A percentile compares a stretch with the other conserved stretches of the same genome.
phyloP scores from a whole-genome alignment of 2,113 vertebrate genomes.

The Eurypyga helias region DNA sequence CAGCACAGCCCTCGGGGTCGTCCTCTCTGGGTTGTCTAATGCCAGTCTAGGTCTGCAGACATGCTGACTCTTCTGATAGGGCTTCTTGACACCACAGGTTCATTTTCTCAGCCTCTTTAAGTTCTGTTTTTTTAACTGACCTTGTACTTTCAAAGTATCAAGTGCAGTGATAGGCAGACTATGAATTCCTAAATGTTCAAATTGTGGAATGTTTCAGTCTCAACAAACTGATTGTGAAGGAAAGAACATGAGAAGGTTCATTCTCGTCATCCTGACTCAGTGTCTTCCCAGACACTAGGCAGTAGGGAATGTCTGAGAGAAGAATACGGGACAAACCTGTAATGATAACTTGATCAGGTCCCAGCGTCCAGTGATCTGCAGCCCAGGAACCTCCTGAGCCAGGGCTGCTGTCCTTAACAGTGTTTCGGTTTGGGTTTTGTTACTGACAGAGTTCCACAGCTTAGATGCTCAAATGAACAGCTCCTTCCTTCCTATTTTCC shows the following conservation, averaged over 20 bases:
- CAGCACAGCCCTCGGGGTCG: no score
- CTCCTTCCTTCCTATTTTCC: background rate
- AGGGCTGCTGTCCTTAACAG: background rate
- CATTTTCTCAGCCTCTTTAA: background rate
- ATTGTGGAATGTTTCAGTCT: background rate
- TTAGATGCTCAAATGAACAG: fast-evolving
- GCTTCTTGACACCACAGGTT: background rate
- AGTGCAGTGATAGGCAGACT: background rate
- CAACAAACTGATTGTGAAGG: background rate
- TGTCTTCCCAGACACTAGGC: background rate
- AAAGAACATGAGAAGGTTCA: background rate
- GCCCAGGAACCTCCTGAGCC: background rate
- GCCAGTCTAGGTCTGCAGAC: background rate
- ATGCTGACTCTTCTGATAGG: background rate
- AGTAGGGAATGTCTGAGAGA: background rate
- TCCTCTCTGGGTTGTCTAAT: background rate
- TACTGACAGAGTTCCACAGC: background rate
- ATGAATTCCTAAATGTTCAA: background rate
- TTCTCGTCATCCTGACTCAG: background rate
- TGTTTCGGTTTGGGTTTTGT: background rate
- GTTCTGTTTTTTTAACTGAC: background rate
- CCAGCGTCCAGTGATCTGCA: background rate
- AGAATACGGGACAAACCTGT: fast-evolving
- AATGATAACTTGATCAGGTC: background rate
- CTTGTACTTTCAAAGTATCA: background rate